Percentiles rank a stretch among this genome's conserved stretches.
phyloP scores from a whole-genome alignment of 2,888 invertebrate species.

The Zaprionus lineosus region DNA sequence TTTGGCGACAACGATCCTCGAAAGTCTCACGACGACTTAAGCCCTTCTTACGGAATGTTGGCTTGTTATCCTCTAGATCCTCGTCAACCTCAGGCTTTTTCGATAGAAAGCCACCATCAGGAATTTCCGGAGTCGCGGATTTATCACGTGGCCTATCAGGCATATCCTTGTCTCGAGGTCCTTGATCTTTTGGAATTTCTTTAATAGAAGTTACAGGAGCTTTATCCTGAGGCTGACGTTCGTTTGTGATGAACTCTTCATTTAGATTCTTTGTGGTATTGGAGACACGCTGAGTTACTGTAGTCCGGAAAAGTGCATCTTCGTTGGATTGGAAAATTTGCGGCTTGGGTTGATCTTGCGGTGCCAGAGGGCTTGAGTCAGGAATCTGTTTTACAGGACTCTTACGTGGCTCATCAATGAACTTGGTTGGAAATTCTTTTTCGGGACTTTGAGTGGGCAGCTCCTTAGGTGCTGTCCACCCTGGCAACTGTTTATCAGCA shows the following conservation, averaged over 20 bases:
- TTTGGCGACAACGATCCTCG: slow-evolving; percentile 88
- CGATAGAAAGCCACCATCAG: slow-evolving; percentile 75
- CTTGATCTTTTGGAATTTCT: not conserved
- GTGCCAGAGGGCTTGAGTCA: too few species aligned
- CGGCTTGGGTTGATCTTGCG: slow-evolving; percentile 3
- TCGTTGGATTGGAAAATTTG: slow-evolving; percentile 32
- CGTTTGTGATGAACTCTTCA: slow-evolving; percentile 67
- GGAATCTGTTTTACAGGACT: slow-evolving; percentile 33
- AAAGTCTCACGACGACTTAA: slow-evolving; percentile 88
- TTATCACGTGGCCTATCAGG: slow-evolving; percentile 19
- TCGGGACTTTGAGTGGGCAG: slow-evolving; percentile 10
- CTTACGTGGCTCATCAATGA: slow-evolving; percentile 14
- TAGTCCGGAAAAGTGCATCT: slow-evolving; percentile 52
- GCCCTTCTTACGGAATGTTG: slow-evolving; percentile 84
- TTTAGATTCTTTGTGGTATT: slow-evolving; percentile 54
- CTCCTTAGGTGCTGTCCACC: slow-evolving; percentile 7
- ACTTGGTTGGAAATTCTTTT: slow-evolving; percentile 6
- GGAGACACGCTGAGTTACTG: slow-evolving; percentile 36
- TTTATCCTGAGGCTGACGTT: slow-evolving; percentile 37
- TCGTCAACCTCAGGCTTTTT: slow-evolving; percentile 46
- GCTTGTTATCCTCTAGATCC: slow-evolving; percentile 56
- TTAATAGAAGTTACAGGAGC: not conserved
- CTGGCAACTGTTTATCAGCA: slow-evolving; percentile 18
- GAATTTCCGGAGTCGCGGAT: slow-evolving; percentile 48
- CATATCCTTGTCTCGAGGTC: slow-evolving; percentile 22